phyloP scores from a whole-genome alignment of 2,113 vertebrate genomes.

The Lampris megalopsis region DNA sequence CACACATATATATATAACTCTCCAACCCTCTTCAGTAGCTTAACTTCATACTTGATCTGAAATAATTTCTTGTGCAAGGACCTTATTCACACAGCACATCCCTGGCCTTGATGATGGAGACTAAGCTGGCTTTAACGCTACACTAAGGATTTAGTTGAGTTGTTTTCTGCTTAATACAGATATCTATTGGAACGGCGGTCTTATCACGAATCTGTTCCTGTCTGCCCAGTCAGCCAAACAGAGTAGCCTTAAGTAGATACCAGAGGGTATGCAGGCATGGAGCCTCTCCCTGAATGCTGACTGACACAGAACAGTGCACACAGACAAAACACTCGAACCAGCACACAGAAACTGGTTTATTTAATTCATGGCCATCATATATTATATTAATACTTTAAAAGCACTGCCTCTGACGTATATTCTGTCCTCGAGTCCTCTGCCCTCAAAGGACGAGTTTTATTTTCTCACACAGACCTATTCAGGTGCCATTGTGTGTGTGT shows the following conservation, averaged over 20 bases:
- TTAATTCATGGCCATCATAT: not conserved
- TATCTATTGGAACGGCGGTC: not conserved
- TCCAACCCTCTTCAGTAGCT: slow-evolving; percentile 4
- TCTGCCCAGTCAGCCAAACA: slow-evolving; percentile 14
- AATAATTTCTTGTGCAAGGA: not conserved
- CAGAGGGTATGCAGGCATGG: not conserved
- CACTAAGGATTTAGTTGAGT: not conserved
- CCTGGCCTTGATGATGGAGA: not conserved
- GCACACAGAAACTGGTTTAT: slow-evolving; percentile 17
- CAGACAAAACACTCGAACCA: slow-evolving; percentile 35
- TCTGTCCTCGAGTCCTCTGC: too few relatives aligned
- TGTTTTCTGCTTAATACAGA: not conserved
- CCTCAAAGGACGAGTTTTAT: not conserved
- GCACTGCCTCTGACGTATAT: too few relatives aligned
- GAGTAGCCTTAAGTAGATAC: slow-evolving; percentile 40
- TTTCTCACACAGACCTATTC: not conserved
- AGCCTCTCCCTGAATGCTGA: slow-evolving; percentile 19
- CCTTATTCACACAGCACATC: not conserved
- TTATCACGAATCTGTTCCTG: slow-evolving; percentile 1
- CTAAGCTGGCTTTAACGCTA: not conserved
- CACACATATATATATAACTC: slow-evolving; percentile 3
- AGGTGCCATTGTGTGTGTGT: not conserved
- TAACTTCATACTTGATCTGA: not conserved
- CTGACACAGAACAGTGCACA: slow-evolving; percentile 45
- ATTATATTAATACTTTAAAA: slow-evolving; percentile 19